Conservation (phyloP, 2,888 invertebrate genomes). For the Cataglyphis albicans region DNA sequence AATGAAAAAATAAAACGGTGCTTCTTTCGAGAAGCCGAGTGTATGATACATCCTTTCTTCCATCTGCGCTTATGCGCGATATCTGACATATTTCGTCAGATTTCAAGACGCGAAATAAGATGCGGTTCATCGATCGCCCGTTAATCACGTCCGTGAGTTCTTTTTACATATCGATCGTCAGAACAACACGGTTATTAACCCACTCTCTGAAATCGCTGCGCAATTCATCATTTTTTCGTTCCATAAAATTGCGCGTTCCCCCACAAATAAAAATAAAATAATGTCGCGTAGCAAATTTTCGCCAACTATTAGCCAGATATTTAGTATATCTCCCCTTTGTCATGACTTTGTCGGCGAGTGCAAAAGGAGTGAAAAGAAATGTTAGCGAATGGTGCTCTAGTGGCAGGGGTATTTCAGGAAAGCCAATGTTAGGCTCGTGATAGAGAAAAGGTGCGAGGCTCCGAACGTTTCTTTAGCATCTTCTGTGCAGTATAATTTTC, state of each 20-base stretch:
- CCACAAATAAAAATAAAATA: constrained; percentile 3
- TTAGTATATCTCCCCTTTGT: background rate
- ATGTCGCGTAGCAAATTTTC: background rate
- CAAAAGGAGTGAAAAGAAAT: constrained; percentile 42
- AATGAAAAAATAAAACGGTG: constrained; percentile 61
- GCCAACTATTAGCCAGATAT: constrained; percentile 1
- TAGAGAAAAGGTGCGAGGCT: constrained; percentile 6
- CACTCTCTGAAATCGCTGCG: constrained; percentile 24
- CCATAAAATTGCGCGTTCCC: background rate
- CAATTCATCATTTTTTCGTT: constrained; percentile 10
- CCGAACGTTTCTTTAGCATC: constrained; percentile 21
- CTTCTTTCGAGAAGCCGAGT: constrained; percentile 60
- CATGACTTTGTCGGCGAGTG: constrained; percentile 9
- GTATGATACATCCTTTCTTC: constrained; percentile 65
- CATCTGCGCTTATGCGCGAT: background rate
- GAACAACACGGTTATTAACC: constrained; percentile 47
- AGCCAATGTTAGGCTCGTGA: constrained; percentile 20
- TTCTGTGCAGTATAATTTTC: background rate
- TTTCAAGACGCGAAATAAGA: constrained; percentile 20
- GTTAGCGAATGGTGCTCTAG: constrained; percentile 36
- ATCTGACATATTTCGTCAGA: constrained; percentile 18
- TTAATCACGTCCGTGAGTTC: constrained; percentile 33
- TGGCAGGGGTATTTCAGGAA: background rate
- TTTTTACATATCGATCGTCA: constrained; percentile 28
- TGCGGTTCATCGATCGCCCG: constrained; percentile 26